Conservation (phyloP, 2,888 invertebrate genomes). For the Dexiosoma caninum region DNA sequence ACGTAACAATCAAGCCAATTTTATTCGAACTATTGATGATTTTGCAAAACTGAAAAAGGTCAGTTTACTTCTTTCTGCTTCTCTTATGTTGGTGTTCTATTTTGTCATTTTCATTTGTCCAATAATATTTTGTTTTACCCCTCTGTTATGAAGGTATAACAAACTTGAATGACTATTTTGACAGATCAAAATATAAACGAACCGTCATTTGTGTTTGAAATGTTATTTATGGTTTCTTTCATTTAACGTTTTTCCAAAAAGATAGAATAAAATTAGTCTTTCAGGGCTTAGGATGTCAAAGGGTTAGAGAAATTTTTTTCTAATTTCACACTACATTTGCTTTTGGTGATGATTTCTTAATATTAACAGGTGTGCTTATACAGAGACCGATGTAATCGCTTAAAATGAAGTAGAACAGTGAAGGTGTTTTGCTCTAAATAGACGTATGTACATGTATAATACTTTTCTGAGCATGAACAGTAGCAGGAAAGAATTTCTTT, state of each 20-base stretch:
- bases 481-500: too few relatives aligned
- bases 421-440: too few relatives aligned
- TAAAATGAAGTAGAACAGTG: too few relatives aligned
- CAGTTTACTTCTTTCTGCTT: not conserved
- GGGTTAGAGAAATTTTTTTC: conserved; percentile 41
- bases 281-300: not conserved
- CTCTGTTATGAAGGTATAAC: not conserved
- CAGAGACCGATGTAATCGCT: not conserved
- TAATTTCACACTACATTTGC: conserved; percentile 62
- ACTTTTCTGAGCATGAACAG: too few relatives aligned
- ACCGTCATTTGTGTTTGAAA: conserved; percentile 34
- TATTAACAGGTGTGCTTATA: conserved; percentile 51
- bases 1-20: conserved; percentile 27
- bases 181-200: conserved; percentile 37
- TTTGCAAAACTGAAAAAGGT: conserved; percentile 53
- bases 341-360: conserved; percentile 41
- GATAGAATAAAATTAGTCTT: conserved; percentile 2
- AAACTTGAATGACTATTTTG: conserved; percentile 50
- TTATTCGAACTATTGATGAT: conserved; percentile 48
- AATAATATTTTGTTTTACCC: not conserved
- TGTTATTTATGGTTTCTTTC: conserved; percentile 37
- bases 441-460: too few relatives aligned
- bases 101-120: not conserved
- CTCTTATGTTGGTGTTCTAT: not conserved
- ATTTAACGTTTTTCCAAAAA: not conserved